Conservation (phyloP, 2,888 invertebrate genomes). For the Pycnomerus fuliginosus region DNA sequence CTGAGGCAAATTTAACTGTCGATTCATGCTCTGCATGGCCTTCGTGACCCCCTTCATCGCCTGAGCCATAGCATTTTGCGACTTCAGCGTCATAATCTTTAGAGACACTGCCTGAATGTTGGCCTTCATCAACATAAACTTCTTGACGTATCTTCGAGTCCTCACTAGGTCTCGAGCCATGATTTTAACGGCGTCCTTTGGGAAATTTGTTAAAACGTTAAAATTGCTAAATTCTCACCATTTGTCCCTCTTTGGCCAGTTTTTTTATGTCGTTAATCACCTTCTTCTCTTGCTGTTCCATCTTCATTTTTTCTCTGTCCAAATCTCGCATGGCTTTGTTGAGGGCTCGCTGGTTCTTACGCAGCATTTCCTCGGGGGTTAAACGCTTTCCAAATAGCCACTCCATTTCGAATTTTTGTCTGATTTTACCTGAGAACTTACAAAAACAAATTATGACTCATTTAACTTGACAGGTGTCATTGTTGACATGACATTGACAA, state of each 20-base stretch:
- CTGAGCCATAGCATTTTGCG: constrained; percentile 98
- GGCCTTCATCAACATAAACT: constrained; percentile 99
- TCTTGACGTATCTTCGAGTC: constrained; percentile 92
- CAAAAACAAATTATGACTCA: constrained; percentile 14
- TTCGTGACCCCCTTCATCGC: constrained; percentile 99
- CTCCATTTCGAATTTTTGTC: no score
- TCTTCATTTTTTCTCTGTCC: constrained; percentile 85
- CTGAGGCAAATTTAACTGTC: constrained; percentile 95
- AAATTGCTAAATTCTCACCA: constrained; percentile 58
- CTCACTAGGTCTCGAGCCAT: constrained; percentile 99
- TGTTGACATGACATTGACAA: no score
- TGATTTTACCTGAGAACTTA: no score
- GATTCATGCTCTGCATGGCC: constrained; percentile 98
- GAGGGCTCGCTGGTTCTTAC: constrained; percentile 96
- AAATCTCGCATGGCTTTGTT: constrained; percentile 98
- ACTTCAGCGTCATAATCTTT: constrained; percentile 96
- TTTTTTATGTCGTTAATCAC: constrained; percentile 98
- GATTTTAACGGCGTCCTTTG: constrained; percentile 97
- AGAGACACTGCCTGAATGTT: constrained; percentile 97
- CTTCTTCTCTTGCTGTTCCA: constrained; percentile 99
- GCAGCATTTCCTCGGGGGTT: constrained; percentile 96
- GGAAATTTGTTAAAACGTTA: constrained; percentile 1
- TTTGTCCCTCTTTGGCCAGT: constrained; percentile 98
- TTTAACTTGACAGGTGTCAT: constrained; percentile 16
- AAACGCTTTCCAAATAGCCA: constrained; percentile 96